Evolutionary conservation across 2,113 vertebrate species (phyloP), one percentile per base, ranked within the genome.

Genomic region (Synodontis membranacea): DNA sequence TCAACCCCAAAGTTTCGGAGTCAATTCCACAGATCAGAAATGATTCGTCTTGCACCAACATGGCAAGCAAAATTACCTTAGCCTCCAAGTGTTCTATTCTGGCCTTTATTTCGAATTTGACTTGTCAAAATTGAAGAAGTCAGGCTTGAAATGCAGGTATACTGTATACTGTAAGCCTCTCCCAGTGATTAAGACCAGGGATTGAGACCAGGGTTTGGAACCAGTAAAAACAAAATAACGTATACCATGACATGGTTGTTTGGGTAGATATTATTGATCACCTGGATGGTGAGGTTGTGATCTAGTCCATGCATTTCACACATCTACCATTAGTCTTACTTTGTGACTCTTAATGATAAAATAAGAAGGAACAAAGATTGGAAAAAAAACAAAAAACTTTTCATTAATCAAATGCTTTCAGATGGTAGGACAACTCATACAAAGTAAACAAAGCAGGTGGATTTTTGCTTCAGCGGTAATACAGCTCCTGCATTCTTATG

Each of bases 321-420:
- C n/a, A 58, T 58, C 42, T 85, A 81, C 23, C 25, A 42, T 68
- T 78, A 56, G 39, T n/a, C 44, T 68, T 28, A 42, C 44, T 79
- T 78, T 76, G 8, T 58, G 62, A 78, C 21, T 86, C 62, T 82
- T n/a, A 56, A 23, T 83, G 84, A 50, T 62, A 83, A 58, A 86
- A 83, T 52, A 2, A 31, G 1, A 75, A 60, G 28, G 25, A 76
- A 75, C 6, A 44, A 34, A 58, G 39, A 14, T 68, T 31, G 25
- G 8, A 17, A 34, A 84, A 58, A 54, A 58, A 76, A 76, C 7
- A 81, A 46, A 8, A 12, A 58, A 15, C 25, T 46, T 88, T 84
- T 81, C 34, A 48, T 82, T 50, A 86, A 37, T 66, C 39, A 74
- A 64, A 82, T 46, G 60, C 19, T 42, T 80, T 60, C 28, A 28